Percentiles rank a stretch among this genome's conserved stretches.
Evolutionary conservation across 2,113 vertebrate species (phyloP).

Genomic region (Hippocampus guttulatus): DNA sequence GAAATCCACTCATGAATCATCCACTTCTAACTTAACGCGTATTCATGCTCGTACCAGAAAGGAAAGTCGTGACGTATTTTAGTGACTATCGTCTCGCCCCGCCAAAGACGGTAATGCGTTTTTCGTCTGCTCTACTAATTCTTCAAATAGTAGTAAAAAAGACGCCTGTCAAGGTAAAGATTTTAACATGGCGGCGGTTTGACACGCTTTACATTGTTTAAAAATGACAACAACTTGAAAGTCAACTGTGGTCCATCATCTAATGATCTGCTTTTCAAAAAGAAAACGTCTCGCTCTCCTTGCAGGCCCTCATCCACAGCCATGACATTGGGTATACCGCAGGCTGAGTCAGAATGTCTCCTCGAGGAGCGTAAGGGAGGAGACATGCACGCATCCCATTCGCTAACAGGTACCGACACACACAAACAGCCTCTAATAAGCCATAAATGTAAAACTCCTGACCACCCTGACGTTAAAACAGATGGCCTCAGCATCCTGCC

Average conservation of each 20-base stretch:
- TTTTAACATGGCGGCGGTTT: neutral
- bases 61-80: neutral
- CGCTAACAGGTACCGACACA: conserved; percentile 57
- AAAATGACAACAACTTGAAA: neutral
- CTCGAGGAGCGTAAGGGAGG: conserved; percentile 86
- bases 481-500: neutral
- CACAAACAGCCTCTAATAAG: neutral
- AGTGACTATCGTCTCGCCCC: neutral
- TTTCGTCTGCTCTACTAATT: neutral
- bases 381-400: conserved; percentile 70
- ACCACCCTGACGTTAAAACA: too few species aligned
- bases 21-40: neutral
- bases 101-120: neutral
- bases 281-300: conserved; percentile 2
- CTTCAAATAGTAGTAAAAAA: too few species aligned
- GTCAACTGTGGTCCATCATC: neutral
- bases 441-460: neutral
- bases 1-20: neutral
- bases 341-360: conserved; percentile 78
- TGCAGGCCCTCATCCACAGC: conserved; percentile 86
- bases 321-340: conserved; percentile 80
- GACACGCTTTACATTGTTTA: too few species aligned
- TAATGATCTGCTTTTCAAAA: neutral
- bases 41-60: neutral
- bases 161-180: neutral